Percentiles rank a stretch among this genome's conserved stretches.
Conservation (phyloP, 2,113 vertebrate species). For the Apistogramma diplotaenia region DNA sequence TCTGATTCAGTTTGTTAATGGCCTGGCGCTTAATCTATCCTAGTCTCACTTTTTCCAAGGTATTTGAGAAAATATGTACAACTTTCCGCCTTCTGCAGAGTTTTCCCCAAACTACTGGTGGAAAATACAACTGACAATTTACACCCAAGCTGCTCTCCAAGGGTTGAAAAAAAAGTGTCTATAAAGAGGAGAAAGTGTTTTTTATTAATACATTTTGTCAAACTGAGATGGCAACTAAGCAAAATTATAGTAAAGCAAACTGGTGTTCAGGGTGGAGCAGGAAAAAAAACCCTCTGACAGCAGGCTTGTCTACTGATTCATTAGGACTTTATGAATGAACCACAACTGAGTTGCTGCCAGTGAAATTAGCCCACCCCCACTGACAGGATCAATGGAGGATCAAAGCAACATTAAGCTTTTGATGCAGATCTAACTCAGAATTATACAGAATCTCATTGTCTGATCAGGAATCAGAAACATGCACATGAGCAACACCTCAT, state of each 20-base stretch:
- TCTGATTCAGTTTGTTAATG: constrained; percentile 11
- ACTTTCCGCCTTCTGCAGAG: background rate
- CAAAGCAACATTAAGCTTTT: background rate
- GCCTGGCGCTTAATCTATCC: constrained; percentile 1
- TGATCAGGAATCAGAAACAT: background rate
- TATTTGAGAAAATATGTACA: background rate
- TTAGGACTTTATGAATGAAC: background rate
- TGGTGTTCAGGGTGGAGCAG: background rate
- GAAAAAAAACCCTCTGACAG: background rate
- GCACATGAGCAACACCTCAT: background rate
- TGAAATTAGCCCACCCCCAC: background rate
- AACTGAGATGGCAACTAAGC: background rate
- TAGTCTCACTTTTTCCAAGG: constrained; percentile 15
- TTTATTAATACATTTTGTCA: background rate
- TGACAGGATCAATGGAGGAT: background rate
- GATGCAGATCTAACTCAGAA: background rate
- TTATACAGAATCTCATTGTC: background rate
- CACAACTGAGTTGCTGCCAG: background rate
- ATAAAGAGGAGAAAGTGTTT: background rate
- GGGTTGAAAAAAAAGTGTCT: background rate
- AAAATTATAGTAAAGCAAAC: background rate
- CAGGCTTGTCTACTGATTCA: background rate
- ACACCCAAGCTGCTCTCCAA: background rate
- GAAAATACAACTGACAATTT: constrained; percentile 5
- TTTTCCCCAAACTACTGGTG: background rate